Base-by-base conservation (phyloP, 2,888 invertebrate genomes). In the Torymus texanus region DNA sequence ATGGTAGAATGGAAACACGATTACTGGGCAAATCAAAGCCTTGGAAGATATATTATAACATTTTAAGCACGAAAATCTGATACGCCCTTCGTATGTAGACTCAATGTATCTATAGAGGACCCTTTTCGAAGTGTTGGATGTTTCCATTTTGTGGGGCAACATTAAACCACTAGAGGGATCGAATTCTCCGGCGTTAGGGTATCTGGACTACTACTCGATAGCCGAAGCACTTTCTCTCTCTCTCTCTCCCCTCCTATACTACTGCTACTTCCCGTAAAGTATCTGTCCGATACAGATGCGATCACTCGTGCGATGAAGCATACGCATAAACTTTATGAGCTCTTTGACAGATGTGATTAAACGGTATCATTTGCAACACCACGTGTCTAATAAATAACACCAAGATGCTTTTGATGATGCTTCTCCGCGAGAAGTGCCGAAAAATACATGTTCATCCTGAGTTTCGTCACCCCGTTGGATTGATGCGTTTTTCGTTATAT, bases 291-390 rank as follows among this genome's bases (percentile, higher is more conserved):
- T 63, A 41, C 53, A 59, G 41, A n/a, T 1, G 13, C 58, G 55
- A 65, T 74, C 41, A 11, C 24, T 24, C 10, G 29, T 10, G 55
- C 18, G 13, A 12, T 59, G 59, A 59, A 66, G 29, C 16, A 11
- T 51, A 66, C 12, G 16, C 56, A 59, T 75, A 66, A 66, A 59
- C 66, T 59, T 67, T 51, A 58, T 51, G 59, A 66, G 59, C 24
- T 59, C 24, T 41, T 70, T 75, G 58, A 75, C 59, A 24, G 51
- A 59, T 75, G 58, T 59, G 59, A 59, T 51, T 53, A 41, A 75
- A 50, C 10, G 59, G 11, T n/a, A 53, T 66, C 66, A 41, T 29
- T 55, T 55, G 13, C 24, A 3, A 14, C 24, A 1, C 21, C 16
- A 24, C 11, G 29, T 29, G 16, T 16, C 13, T 18, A 50, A 75